Evolutionary conservation across 2,797 vertebrate genomes (phyloP), one percentile per base, ranked within the genome.

Genomic region (Ispidina lecontei): DNA sequence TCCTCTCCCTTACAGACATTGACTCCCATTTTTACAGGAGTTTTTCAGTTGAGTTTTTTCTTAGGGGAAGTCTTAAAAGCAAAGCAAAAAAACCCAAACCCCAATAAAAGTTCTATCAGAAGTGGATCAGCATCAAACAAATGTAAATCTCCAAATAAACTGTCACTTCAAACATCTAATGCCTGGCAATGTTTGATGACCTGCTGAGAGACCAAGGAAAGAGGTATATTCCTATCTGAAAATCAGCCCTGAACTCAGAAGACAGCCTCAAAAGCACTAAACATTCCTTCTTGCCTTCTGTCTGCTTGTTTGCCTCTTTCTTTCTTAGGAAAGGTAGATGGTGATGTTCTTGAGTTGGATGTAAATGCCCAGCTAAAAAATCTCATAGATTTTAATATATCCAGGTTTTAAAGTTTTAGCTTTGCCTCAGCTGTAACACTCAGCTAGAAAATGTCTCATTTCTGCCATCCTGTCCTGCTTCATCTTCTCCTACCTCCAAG

Each of bases 81-180:
- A 43, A 89, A 67, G 58, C 72, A 43, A 64, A 84, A 68, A n/a
- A 60, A 64, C 37, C 37, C 37, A 85, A 75, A 33, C 37, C 37
- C 37, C 10, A 86, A 37, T 60, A 64, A 87, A 91, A 63, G 18
- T 4, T 44, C 47, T 54, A 65, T 86, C 68, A 73, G 63, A 77
- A 65, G 47, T 29, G 74, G 54, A 91, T 76, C 23, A 64, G 41
- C 74, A 73, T 62, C 6, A 73, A 93, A 83, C n/a, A 72, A 69
- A 47, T 77, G 84, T 89, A 92, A 80, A 52, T 75, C 80, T 90
- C 78, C n/a, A 92, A 75, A 51, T 68, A 44, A 52, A 88, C 91
- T 81, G 76, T 70, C 54, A 49, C 76, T 91, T 80, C 58, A 91
- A 94, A 94, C 79, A 95, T 95, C 93, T 96, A 94, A 89, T 68